Evolutionary conservation across 2,888 invertebrate genomes (phyloP).

Genomic region (Melanotus villosus): DNA sequence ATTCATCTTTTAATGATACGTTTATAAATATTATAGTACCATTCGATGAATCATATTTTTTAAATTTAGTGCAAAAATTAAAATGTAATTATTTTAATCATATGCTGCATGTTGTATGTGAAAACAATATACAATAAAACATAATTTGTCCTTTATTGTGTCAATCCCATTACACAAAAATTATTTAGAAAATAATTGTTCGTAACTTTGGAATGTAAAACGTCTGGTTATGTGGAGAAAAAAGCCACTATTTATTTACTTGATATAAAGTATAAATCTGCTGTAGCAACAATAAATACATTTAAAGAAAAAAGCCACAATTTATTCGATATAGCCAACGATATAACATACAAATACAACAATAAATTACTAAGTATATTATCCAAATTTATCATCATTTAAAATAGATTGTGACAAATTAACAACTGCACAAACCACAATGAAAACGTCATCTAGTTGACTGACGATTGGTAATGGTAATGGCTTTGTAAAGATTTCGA

Average conservation of each 20-base stretch:
- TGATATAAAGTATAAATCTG: no score
- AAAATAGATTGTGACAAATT: constrained; percentile 15
- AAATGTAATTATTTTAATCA: background rate
- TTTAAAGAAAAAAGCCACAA: background rate
- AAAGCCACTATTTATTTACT: no score
- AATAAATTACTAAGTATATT: background rate
- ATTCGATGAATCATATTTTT: background rate
- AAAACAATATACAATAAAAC: background rate
- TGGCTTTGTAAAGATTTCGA: constrained; percentile 14
- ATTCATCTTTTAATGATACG: background rate
- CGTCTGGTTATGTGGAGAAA: no score
- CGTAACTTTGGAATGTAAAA: no score
- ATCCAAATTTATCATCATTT: constrained; percentile 17
- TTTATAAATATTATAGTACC: background rate
- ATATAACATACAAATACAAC: background rate
- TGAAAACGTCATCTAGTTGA: constrained; percentile 3
- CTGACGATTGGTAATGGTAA: background rate
- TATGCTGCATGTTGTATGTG: background rate
- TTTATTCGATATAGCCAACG: no score
- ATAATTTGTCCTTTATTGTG: no score
- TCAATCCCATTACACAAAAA: no score
- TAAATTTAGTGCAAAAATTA: background rate
- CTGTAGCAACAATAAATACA: no score
- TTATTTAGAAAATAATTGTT: no score
- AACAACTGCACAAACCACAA: constrained; percentile 17